These are phyloP conservation scores for Dicerorhinus sumatrensis DNA, from an alignment of 2,113 vertebrate species.

Conservation along the genomic window DNA sequence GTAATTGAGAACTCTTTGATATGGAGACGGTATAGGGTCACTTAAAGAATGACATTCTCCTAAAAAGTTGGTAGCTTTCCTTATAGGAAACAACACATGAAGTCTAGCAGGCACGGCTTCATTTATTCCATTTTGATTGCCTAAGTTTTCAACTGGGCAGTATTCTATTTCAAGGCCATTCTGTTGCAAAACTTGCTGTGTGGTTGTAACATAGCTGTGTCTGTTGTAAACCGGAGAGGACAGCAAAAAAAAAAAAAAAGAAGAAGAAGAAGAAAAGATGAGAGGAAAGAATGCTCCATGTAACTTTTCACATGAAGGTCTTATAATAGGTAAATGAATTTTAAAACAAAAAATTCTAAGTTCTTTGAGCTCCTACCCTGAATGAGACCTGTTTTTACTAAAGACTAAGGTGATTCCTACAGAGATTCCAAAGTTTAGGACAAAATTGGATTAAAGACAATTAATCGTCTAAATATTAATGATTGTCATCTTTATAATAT, in stretches of 20 bases:
- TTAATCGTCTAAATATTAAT: neutral
- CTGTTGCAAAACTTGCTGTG: slow-evolving; percentile 68
- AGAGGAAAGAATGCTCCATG: neutral
- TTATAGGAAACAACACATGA: neutral
- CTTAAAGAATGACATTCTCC: neutral
- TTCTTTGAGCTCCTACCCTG: slow-evolving; percentile 6
- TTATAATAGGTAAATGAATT: neutral
- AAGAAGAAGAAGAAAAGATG: neutral
- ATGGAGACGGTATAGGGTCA: neutral
- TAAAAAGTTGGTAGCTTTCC: neutral
- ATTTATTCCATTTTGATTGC: slow-evolving; percentile 67
- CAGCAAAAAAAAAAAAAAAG: neutral
- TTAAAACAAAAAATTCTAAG: neutral
- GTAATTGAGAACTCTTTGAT: neutral
- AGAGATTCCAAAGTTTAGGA: neutral
- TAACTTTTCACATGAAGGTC: neutral
- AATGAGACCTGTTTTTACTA: neutral
- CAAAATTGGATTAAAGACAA: neutral
- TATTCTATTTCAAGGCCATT: slow-evolving; percentile 68
- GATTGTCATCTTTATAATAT: neutral
- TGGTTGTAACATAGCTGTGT: slow-evolving; percentile 65
- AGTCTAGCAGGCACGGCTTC: neutral
- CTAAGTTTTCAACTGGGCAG: slow-evolving; percentile 48
- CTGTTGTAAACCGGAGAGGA: slow-evolving; percentile 69
- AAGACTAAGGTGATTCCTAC: neutral